Percentiles rank a stretch among this genome's conserved stretches.
phyloP scores from a whole-genome alignment of 2,113 vertebrate genomes.

The Opisthocomus hoazin region DNA sequence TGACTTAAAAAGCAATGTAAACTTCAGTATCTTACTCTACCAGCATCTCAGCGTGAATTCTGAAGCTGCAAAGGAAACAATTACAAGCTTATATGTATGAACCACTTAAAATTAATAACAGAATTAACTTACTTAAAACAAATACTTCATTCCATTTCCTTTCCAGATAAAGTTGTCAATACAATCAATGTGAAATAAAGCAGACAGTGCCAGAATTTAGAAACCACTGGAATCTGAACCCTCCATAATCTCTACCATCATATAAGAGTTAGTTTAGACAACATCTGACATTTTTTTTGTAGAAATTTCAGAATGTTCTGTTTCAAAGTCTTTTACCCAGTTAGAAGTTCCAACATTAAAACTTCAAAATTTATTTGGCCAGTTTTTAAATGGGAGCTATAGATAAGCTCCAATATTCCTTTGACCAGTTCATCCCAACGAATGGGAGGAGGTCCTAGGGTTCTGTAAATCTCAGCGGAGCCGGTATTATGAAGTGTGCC shows the following conservation, averaged over 20 bases:
- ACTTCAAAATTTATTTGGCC: not conserved
- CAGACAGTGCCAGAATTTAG: not conserved
- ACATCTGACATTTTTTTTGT: not conserved
- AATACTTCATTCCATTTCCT: not conserved
- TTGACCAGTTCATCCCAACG: not conserved
- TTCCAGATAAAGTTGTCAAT: not conserved
- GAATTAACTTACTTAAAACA: not conserved
- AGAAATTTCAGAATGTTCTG: not conserved
- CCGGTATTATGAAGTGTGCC: not conserved
- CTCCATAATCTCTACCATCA: not conserved
- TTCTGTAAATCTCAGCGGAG: not conserved
- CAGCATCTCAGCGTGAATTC: fast-evolving
- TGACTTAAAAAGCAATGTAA: not conserved
- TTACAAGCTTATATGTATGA: not conserved
- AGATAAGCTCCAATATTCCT: not conserved
- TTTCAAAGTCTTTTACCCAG: not conserved
- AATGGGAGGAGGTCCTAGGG: not conserved
- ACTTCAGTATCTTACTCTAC: not conserved
- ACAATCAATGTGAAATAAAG: not conserved
- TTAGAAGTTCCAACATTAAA: not conserved
- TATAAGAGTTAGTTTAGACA: not conserved
- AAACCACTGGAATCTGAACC: not conserved
- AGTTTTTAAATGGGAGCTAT: not conserved
- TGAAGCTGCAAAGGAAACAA: not conserved
- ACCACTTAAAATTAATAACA: not conserved